A percentile compares a stretch with the other conserved stretches of the same genome.
These are phyloP conservation scores for Tipula helvola DNA, from an alignment of 2,888 invertebrate genomes.

Conservation along the genomic window DNA sequence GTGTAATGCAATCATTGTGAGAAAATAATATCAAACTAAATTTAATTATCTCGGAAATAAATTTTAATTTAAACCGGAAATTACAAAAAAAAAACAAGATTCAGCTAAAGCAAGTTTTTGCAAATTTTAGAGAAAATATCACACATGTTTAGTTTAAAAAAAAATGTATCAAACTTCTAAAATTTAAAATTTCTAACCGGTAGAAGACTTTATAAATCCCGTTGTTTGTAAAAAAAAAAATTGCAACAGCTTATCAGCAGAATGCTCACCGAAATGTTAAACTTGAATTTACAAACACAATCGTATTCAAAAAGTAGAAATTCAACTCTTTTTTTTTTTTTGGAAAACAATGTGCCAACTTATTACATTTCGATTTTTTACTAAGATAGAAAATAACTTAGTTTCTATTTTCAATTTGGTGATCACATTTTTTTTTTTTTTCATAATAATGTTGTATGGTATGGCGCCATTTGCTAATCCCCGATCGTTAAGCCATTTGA, in stretches of 20 bases:
- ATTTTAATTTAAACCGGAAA: not conserved
- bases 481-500: not conserved
- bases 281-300: not conserved
- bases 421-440: not conserved
- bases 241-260: not conserved
- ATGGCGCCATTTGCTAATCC: not conserved
- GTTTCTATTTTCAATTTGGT: not conserved
- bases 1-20: not conserved
- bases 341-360: not conserved
- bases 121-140: not conserved
- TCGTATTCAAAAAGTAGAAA: not conserved
- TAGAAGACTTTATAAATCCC: not conserved
- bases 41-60: not conserved
- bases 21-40: not conserved
- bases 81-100: not conserved
- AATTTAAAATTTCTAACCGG: not conserved
- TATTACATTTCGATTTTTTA: not conserved
- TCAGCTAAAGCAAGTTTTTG: not conserved
- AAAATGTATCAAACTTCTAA: not conserved
- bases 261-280: not conserved
- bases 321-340: not conserved
- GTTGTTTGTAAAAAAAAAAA: not conserved
- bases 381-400: not conserved
- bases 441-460: not conserved
- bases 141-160: not conserved